Evolutionary conservation across 2,797 vertebrate species (phyloP).

Genomic region (Lagocephalus sceleratus): DNA sequence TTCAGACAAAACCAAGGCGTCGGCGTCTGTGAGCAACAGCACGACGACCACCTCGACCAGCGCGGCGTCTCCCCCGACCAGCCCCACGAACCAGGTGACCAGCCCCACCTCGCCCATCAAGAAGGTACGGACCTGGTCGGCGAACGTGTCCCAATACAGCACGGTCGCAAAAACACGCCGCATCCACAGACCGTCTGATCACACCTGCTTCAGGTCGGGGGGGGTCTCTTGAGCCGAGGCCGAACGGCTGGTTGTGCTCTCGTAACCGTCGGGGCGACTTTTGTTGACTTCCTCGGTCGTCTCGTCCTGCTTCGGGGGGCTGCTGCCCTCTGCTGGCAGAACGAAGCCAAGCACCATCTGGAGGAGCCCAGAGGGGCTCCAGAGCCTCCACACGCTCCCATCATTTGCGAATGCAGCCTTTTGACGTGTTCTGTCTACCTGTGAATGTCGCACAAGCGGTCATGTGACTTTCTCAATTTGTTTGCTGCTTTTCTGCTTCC

Average conservation of each 20-base stretch:
- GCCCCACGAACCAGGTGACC: conserved; percentile 84
- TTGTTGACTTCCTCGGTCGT: no score
- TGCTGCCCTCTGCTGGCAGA: conserved; percentile 73
- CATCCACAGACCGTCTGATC: not conserved
- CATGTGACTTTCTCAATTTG: conserved; percentile 5
- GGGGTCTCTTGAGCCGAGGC: no score
- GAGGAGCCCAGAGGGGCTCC: not conserved
- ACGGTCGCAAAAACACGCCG: not conserved
- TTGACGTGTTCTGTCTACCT: not conserved
- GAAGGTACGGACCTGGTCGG: conserved; percentile 81
- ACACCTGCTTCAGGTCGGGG: no score
- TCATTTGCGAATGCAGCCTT: not conserved
- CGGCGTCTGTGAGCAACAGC: conserved; percentile 81
- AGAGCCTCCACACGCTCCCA: not conserved
- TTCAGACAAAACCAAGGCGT: conserved; percentile 88
- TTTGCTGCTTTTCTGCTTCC: conserved; percentile 13
- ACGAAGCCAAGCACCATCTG: not conserved
- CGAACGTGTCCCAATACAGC: not conserved
- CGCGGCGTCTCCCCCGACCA: conserved; percentile 77
- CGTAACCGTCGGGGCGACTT: no score
- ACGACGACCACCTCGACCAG: conserved; percentile 70
- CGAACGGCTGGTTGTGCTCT: no score
- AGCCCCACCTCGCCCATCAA: conserved; percentile 89
- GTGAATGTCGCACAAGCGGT: not conserved
- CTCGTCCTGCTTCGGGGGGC: conserved; percentile 27